These are phyloP conservation scores for Drosophila flavopinicola DNA, from an alignment of 2,888 invertebrate genomes.

Conservation along the genomic window DNA sequence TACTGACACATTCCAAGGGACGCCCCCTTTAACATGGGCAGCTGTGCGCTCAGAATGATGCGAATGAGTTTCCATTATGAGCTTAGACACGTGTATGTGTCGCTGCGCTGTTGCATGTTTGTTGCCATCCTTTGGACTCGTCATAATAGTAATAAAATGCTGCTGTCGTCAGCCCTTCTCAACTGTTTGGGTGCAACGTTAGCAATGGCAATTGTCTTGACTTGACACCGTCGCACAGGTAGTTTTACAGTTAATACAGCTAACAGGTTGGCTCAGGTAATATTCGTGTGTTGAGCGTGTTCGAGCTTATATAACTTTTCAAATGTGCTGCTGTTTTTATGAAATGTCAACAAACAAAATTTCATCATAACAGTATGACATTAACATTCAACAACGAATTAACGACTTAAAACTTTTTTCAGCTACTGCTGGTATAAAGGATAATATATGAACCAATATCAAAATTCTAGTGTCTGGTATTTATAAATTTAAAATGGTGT, in stretches of 20 bases:
- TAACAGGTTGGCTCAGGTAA: slow-evolving; percentile 19
- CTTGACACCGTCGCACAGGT: slow-evolving; percentile 50
- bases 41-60: slow-evolving; percentile 38
- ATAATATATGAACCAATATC: no score
- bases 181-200: slow-evolving; percentile 5
- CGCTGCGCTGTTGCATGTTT: slow-evolving; percentile 62
- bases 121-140: slow-evolving; percentile 62
- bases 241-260: slow-evolving; percentile 15
- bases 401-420: no score
- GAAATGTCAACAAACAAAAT: neutral
- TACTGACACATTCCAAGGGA: slow-evolving; percentile 49
- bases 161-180: neutral
- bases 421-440: no score
- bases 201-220: slow-evolving; percentile 73
- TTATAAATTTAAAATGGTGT: no score
- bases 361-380: no score
- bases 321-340: slow-evolving; percentile 5
- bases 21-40: slow-evolving; percentile 4
- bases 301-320: neutral
- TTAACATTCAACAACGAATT: no score
- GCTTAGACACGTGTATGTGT: slow-evolving; percentile 48
- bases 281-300: slow-evolving; percentile 24
- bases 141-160: slow-evolving; percentile 70
- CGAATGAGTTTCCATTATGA: slow-evolving; percentile 59
- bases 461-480: no score